phyloP scores from a whole-genome alignment of 2,888 invertebrate genomes.

The Napeogenes inachia region DNA sequence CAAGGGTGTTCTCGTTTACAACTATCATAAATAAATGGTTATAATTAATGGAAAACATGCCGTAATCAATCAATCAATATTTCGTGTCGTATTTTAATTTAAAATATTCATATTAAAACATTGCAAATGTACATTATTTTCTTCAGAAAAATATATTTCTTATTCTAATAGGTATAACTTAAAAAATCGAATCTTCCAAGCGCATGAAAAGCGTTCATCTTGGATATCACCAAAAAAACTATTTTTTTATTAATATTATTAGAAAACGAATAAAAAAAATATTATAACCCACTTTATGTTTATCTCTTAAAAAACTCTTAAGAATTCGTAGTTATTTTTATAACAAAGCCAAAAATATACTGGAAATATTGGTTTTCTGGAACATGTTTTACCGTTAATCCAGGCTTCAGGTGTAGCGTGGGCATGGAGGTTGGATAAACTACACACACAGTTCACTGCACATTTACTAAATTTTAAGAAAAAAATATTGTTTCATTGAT shows the following conservation, averaged over 20 bases:
- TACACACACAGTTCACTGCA: constrained; percentile 53
- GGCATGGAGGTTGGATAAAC: constrained; percentile 56
- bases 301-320: constrained; percentile 6
- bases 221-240: neutral
- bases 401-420: constrained; percentile 70
- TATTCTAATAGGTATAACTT: too few relatives aligned
- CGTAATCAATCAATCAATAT: too few relatives aligned
- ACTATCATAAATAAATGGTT: too few relatives aligned
- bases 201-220: neutral
- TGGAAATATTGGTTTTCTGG: constrained; percentile 28
- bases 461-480: constrained; percentile 40
- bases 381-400: constrained; percentile 65
- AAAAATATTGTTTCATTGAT: constrained; percentile 37
- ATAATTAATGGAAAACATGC: too few relatives aligned
- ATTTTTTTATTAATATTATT: neutral
- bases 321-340: constrained; percentile 43
- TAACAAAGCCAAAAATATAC: constrained; percentile 46
- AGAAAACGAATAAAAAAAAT: neutral
- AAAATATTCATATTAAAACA: too few relatives aligned
- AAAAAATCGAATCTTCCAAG: neutral
- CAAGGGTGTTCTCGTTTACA: too few relatives aligned
- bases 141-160: too few relatives aligned
- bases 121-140: too few relatives aligned
- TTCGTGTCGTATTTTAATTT: too few relatives aligned
- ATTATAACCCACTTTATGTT: constrained; percentile 6